Percentiles rank a stretch among this genome's conserved stretches.
These are phyloP conservation scores for Scaptomyza caliginosa DNA, from an alignment of 2,888 invertebrate genomes.

Conservation along the genomic window DNA sequence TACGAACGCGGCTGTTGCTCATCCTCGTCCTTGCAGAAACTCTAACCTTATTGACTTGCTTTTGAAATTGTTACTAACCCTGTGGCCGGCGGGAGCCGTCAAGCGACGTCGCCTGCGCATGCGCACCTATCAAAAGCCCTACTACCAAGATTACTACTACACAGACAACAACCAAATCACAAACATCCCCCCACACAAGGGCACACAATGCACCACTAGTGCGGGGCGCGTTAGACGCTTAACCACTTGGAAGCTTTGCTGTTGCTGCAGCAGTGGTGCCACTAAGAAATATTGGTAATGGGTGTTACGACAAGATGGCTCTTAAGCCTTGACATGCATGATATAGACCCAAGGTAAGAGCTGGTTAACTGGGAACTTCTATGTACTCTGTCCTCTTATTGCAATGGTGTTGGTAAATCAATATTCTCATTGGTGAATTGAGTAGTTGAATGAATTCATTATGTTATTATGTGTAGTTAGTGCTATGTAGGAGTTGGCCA, in stretches of 20 bases:
- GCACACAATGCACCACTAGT: constrained; percentile 19
- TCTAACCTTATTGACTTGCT: constrained; percentile 72
- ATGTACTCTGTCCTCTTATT: constrained; percentile 22
- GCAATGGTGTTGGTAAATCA: constrained; percentile 40
- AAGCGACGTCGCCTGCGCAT: constrained; percentile 52
- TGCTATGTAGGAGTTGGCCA: neutral
- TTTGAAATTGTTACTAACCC: constrained; percentile 82
- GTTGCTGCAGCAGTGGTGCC: constrained; percentile 53
- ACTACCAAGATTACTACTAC: constrained; percentile 61
- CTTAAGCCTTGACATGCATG: constrained; percentile 54
- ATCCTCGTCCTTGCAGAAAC: constrained; percentile 73
- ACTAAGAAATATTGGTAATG: constrained; percentile 68
- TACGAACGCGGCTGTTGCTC: constrained; percentile 43
- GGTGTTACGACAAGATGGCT: constrained; percentile 47
- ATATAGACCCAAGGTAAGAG: constrained; percentile 68
- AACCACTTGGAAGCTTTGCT: constrained; percentile 66
- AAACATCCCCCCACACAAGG: constrained; percentile 18
- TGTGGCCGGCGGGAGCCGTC: constrained; percentile 63
- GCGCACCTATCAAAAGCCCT: constrained; percentile 36
- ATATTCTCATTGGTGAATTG: constrained; percentile 18
- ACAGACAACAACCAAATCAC: constrained; percentile 39
- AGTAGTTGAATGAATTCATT: neutral
- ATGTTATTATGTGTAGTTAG: neutral
- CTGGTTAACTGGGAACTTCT: constrained; percentile 4
- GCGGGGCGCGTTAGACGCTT: constrained; percentile 23